These are phyloP conservation scores for Halesus radiatus DNA, from an alignment of 1,140 invertebrate species.

Conservation along the genomic window DNA sequence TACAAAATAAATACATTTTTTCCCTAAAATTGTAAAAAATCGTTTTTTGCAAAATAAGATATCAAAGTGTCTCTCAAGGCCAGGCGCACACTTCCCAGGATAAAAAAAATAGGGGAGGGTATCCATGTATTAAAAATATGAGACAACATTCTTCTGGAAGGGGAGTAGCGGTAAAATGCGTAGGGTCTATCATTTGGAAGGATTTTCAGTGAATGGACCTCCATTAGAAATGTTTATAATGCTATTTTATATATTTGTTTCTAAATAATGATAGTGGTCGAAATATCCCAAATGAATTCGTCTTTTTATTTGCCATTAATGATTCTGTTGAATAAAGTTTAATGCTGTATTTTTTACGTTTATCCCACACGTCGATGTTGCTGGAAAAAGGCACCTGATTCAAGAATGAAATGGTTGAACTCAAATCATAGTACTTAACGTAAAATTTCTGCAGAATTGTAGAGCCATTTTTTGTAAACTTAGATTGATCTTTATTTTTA, in stretches of 20 bases:
- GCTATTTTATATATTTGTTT: slow-evolving; percentile 50
- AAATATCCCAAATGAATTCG: slow-evolving; percentile 17
- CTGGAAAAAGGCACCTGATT: too few relatives aligned
- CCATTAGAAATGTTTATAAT: slow-evolving; percentile 46
- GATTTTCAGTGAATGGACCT: slow-evolving; percentile 41
- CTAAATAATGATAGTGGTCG: slow-evolving; percentile 18
- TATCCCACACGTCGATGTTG: slow-evolving; percentile 19
- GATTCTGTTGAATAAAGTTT: background rate
- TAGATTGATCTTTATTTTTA: too few relatives aligned
- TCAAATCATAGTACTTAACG: too few relatives aligned
- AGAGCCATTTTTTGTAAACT: too few relatives aligned
- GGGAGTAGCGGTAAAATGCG: slow-evolving; percentile 29
- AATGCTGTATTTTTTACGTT: background rate
- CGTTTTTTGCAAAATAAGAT: slow-evolving; percentile 2
- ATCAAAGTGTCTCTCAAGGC: background rate
- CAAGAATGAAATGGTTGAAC: too few relatives aligned
- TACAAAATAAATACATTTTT: too few relatives aligned
- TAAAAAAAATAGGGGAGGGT: slow-evolving; percentile 10
- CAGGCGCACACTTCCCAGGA: background rate
- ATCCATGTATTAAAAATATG: slow-evolving; percentile 12
- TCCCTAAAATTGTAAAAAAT: too few relatives aligned
- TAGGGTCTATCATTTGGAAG: slow-evolving; percentile 37
- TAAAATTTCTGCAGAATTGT: too few relatives aligned
- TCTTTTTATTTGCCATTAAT: slow-evolving; percentile 23
- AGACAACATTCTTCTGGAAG: slow-evolving; percentile 1